phyloP scores from a whole-genome alignment of 2,797 vertebrate genomes.

The Ambastaia sidthimunki region DNA sequence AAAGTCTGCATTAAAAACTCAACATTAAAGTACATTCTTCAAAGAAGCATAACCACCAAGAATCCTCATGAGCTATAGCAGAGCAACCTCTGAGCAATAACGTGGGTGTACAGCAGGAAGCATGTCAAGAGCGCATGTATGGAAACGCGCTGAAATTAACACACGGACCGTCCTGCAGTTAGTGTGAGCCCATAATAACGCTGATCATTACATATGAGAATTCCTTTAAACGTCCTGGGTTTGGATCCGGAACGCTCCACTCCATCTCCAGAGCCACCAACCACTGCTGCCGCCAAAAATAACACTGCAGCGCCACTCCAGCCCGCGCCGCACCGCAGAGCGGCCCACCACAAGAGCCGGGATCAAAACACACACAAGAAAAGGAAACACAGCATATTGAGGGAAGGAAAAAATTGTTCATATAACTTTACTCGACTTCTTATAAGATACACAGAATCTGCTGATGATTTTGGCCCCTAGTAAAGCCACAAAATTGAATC shows the following conservation, averaged over 20 bases:
- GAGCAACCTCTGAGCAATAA: background rate
- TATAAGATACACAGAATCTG: conserved; percentile 77
- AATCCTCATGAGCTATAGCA: no score
- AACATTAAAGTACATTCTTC: background rate
- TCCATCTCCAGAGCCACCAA: conserved; percentile 83
- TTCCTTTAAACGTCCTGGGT: conserved; percentile 82
- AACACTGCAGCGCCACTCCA: conserved; percentile 86
- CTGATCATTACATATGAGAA: conserved; percentile 81
- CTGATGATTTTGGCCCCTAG: conserved; percentile 80
- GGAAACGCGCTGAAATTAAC: conserved; percentile 47
- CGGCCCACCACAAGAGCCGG: conserved; percentile 77
- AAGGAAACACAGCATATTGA: conserved; percentile 85
- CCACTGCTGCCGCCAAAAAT: conserved; percentile 84
- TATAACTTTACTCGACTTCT: conserved; percentile 73
- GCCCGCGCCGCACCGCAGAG: conserved; percentile 78
- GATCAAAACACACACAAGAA: conserved; percentile 88
- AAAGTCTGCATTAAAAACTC: background rate
- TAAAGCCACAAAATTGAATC: conserved; percentile 68
- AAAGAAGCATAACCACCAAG: background rate
- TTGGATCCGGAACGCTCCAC: conserved; percentile 71
- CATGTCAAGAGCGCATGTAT: background rate
- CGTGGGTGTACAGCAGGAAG: background rate
- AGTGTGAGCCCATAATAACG: conserved; percentile 67
- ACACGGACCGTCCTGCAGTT: conserved; percentile 49
- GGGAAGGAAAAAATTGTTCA: conserved; percentile 74